phyloP scores from a whole-genome alignment of 1,140 invertebrate species.

The Anoplolepis gracilipes region DNA sequence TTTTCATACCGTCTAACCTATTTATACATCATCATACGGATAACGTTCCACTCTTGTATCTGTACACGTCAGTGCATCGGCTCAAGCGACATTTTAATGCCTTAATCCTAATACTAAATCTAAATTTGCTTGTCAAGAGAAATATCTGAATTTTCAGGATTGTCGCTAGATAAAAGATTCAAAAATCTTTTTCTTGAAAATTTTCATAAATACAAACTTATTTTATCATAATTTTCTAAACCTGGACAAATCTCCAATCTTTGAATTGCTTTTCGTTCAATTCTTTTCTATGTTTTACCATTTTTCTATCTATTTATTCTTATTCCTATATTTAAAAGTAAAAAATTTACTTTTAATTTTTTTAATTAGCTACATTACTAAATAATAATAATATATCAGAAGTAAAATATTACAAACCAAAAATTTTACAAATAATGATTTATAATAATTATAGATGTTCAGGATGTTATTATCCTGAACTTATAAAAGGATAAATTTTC shows the following conservation, averaged over 20 bases:
- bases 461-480: not conserved
- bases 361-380: not conserved
- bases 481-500: not conserved
- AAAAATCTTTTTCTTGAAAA: not conserved
- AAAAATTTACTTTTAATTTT: not conserved
- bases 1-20: slow-evolving; percentile 80
- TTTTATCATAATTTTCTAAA: not conserved
- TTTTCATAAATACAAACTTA: not conserved
- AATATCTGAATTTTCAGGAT: not conserved
- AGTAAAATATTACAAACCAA: not conserved
- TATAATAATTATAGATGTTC: not conserved
- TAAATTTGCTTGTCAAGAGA: not conserved
- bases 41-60: slow-evolving; percentile 84
- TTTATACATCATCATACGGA: slow-evolving; percentile 82
- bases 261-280: not conserved
- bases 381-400: not conserved
- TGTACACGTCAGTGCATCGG: slow-evolving; percentile 70
- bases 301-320: not conserved
- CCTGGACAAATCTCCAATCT: not conserved
- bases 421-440: not conserved
- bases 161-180: not conserved
- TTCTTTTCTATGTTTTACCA: not conserved
- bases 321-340: not conserved
- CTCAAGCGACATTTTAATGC: slow-evolving; percentile 79
- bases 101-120: slow-evolving; percentile 28